phyloP scores from a whole-genome alignment of 2,888 invertebrate genomes.

The Piscicola geometra region DNA sequence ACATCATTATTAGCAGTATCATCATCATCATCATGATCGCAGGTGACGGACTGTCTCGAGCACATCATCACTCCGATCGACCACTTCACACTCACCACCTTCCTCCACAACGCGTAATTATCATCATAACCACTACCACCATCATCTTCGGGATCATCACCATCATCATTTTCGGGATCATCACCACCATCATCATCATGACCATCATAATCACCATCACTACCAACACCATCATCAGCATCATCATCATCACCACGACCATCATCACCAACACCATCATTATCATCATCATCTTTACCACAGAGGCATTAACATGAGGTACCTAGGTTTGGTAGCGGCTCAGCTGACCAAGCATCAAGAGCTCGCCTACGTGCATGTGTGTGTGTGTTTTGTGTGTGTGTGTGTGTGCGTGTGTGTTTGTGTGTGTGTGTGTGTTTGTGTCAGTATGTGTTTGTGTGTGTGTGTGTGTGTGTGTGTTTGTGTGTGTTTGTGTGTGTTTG shows the following conservation, averaged over 20 bases:
- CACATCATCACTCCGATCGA: slow-evolving; percentile 91
- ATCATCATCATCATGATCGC: slow-evolving; percentile 36
- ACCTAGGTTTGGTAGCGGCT: slow-evolving; percentile 84
- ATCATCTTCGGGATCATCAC: background rate
- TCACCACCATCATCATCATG: background rate
- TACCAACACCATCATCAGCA: background rate
- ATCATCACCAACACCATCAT: background rate
- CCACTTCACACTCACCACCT: slow-evolving; percentile 83
- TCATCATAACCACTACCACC: background rate
- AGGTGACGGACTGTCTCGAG: slow-evolving; percentile 75
- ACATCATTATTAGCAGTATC: too few species aligned
- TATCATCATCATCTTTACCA: background rate
- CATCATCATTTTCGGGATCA: background rate
- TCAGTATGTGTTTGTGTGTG: too few species aligned
- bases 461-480: too few species aligned
- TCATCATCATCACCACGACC: background rate
- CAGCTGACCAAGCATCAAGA: slow-evolving; percentile 71
- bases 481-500: too few species aligned
- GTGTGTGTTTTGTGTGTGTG: too few species aligned
- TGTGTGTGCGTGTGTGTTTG: too few species aligned
- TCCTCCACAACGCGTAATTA: slow-evolving; percentile 71
- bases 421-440: too few species aligned
- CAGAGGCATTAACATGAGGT: slow-evolving; percentile 87
- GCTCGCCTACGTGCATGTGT: slow-evolving; percentile 68
- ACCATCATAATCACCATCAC: too few species aligned